A percentile compares a stretch with the other conserved stretches of the same genome.
Conservation (phyloP, 2,113 vertebrate species). For the Scomber scombrus region DNA sequence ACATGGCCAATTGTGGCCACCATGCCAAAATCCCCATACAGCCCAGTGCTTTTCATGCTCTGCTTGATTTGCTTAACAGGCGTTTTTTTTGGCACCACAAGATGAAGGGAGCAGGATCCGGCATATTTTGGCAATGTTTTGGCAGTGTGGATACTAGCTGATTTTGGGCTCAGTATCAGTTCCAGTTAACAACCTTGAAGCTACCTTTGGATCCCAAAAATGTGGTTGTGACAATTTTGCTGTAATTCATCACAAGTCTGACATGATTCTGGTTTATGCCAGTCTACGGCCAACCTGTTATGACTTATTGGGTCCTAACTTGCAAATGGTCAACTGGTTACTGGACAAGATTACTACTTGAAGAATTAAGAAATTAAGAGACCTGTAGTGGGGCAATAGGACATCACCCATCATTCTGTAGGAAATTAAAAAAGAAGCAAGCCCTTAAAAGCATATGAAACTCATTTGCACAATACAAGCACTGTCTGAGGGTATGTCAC, state of each 20-base stretch:
- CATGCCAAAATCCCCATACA: neutral
- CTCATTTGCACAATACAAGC: slow-evolving; percentile 68
- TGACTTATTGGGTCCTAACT: neutral
- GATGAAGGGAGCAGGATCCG: neutral
- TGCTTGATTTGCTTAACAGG: neutral
- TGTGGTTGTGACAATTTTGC: no score
- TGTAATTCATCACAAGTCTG: no score
- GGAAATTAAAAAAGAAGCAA: slow-evolving; percentile 37
- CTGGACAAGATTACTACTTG: neutral
- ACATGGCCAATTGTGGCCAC: no score
- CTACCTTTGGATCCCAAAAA: no score
- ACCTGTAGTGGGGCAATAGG: slow-evolving; percentile 1
- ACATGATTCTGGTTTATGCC: neutral
- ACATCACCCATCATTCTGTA: slow-evolving; percentile 9
- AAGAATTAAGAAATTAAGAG: slow-evolving; percentile 50
- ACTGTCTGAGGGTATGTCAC: slow-evolving; percentile 21
- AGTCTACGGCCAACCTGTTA: neutral
- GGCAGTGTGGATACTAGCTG: no score
- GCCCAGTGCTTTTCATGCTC: neutral
- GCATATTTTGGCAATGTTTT: no score
- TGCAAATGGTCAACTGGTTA: neutral
- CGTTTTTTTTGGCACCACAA: neutral
- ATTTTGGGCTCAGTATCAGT: no score
- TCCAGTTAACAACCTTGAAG: no score
- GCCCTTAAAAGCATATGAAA: slow-evolving; percentile 39